phyloP scores from a whole-genome alignment of 2,888 invertebrate genomes.

The Atethmia centrago region DNA sequence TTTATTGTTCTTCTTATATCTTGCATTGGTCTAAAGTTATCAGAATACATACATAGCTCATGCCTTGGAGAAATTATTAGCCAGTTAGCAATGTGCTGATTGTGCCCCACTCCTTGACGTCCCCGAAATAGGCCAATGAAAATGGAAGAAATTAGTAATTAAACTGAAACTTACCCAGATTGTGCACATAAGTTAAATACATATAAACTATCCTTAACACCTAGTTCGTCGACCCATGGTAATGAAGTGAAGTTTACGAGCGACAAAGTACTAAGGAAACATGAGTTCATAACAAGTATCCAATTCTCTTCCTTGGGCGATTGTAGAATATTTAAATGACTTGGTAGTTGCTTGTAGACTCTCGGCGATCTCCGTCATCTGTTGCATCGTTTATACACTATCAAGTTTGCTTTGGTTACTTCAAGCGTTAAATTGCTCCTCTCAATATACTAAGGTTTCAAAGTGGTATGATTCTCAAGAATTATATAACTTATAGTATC shows the following conservation, averaged over 20 bases:
- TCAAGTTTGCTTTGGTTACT: constrained; percentile 13
- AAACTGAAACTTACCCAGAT: too few relatives aligned
- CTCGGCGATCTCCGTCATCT: constrained; percentile 31
- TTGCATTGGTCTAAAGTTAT: neutral
- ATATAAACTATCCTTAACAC: neutral
- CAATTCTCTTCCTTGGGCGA: constrained; percentile 40
- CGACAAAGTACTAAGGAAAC: constrained; percentile 52
- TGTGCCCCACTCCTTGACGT: too few relatives aligned
- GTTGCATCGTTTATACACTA: constrained; percentile 35
- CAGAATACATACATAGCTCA: neutral
- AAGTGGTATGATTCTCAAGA: neutral
- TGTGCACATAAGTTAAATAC: too few relatives aligned
- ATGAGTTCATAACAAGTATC: constrained; percentile 55
- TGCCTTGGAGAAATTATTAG: too few relatives aligned
- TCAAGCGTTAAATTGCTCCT: constrained; percentile 1
- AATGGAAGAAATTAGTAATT: too few relatives aligned
- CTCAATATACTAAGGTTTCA: neutral
- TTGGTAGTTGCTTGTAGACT: constrained; percentile 27
- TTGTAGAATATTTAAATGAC: constrained; percentile 53
- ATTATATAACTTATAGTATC: too few relatives aligned
- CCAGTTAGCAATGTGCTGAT: too few relatives aligned
- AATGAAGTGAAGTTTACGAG: constrained; percentile 39
- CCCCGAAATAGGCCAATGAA: too few relatives aligned
- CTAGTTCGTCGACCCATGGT: constrained; percentile 12
- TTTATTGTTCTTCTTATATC: neutral